A percentile compares a stretch with the other conserved stretches of the same genome.
Conservation (phyloP, 2,797 vertebrate species). For the Epinephelus coioides region DNA sequence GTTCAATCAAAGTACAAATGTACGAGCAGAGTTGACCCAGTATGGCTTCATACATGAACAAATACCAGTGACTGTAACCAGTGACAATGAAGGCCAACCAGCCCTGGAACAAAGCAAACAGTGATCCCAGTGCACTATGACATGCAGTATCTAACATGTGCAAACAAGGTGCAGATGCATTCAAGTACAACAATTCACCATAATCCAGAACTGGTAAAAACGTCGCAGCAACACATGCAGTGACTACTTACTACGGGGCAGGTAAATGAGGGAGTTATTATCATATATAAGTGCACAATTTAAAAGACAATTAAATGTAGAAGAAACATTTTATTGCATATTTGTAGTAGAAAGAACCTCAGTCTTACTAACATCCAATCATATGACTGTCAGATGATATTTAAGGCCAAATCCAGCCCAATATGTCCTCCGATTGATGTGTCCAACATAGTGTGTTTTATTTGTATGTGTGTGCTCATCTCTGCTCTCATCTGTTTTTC, state of each 20-base stretch:
- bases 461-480: neutral
- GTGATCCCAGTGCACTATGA: no score
- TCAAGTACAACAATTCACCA: no score
- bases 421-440: neutral
- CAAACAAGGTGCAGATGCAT: no score
- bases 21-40: no score
- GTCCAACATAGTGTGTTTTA: neutral
- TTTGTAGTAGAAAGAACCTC: neutral
- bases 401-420: neutral
- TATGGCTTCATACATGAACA: no score
- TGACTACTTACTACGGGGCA: neutral
- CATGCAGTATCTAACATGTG: no score
- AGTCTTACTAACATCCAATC: neutral
- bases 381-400: neutral
- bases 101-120: no score
- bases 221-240: neutral
- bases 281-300: neutral
- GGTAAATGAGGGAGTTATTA: neutral
- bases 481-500: slow-evolving; percentile 26
- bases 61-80: no score
- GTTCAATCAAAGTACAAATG: no score
- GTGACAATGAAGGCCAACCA: no score
- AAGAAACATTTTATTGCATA: neutral
- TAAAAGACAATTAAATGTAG: neutral
- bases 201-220: no score